Conservation (phyloP, 2,113 vertebrate genomes). For the Colinus virginianus region DNA sequence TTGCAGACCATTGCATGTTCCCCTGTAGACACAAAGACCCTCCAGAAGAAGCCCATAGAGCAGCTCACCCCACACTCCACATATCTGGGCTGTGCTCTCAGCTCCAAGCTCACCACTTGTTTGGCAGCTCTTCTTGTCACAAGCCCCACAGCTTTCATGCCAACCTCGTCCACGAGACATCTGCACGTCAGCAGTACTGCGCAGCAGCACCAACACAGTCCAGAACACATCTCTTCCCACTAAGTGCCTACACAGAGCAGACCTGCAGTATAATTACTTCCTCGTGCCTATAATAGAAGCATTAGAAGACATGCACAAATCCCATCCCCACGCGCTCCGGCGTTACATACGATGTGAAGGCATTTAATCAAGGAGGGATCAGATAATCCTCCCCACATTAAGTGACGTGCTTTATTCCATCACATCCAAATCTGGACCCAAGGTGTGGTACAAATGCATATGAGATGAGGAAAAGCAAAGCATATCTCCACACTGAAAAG, state of each 20-base stretch:
- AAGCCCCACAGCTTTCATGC: neutral
- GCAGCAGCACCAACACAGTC: constrained; percentile 15
- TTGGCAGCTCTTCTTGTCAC: constrained; percentile 51
- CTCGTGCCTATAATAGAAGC: neutral
- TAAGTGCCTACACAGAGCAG: constrained; percentile 38
- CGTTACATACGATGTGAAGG: neutral
- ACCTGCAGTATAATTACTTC: constrained; percentile 22
- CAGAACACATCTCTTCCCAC: constrained; percentile 48
- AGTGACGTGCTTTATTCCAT: neutral
- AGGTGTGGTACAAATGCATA: neutral
- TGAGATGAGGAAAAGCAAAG: neutral
- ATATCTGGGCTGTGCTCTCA: constrained; percentile 16
- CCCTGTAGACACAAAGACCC: neutral
- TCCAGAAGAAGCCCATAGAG: neutral
- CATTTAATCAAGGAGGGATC: neutral
- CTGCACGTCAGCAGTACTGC: constrained; percentile 8
- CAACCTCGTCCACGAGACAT: constrained; percentile 55
- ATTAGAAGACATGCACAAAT: accelerated
- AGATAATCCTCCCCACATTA: neutral
- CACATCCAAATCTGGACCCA: neutral
- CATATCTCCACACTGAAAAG: accelerated
- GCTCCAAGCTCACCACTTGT: neutral
- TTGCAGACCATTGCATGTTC: neutral
- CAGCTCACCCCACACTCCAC: neutral
- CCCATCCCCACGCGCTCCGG: neutral